These are phyloP conservation scores for Sternotherus odoratus DNA, from an alignment of 2,797 vertebrate species.

Conservation along the genomic window DNA sequence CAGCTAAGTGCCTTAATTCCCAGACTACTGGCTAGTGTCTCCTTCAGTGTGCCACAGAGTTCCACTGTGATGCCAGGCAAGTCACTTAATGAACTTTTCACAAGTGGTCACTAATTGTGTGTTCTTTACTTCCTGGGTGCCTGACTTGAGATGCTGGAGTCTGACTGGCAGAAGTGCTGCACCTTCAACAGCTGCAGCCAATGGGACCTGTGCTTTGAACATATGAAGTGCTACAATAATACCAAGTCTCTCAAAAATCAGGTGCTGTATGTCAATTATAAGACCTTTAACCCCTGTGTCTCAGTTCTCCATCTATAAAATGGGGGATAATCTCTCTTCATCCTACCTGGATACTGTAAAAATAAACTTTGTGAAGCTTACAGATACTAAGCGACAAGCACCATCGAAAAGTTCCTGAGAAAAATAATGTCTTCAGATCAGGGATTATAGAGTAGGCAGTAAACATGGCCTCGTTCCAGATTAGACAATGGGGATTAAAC, in stretches of 20 bases:
- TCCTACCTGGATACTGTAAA: neutral
- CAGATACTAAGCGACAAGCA: neutral
- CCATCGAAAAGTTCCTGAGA: neutral
- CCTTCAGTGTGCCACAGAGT: neutral
- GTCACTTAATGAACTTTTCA: neutral
- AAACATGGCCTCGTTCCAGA: constrained; percentile 2
- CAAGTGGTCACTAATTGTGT: too few species aligned
- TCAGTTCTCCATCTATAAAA: neutral
- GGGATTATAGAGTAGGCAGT: neutral
- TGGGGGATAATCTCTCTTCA: neutral
- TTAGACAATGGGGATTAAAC: neutral
- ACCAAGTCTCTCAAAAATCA: neutral
- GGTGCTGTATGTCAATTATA: neutral
- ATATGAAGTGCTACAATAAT: neutral
- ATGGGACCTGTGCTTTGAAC: neutral
- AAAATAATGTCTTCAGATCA: neutral
- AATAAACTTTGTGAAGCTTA: neutral
- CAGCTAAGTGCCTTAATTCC: neutral
- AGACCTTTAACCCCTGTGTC: neutral
- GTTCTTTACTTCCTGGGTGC: too few species aligned
- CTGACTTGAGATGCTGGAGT: too few species aligned
- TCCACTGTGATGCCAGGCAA: neutral
- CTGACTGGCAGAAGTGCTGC: neutral
- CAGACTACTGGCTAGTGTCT: neutral
- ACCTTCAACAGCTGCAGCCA: neutral